Evolutionary conservation across 2,888 invertebrate species (phyloP), one percentile per base, ranked within the genome.

Genomic region (Stenolophus ochropezus): DNA sequence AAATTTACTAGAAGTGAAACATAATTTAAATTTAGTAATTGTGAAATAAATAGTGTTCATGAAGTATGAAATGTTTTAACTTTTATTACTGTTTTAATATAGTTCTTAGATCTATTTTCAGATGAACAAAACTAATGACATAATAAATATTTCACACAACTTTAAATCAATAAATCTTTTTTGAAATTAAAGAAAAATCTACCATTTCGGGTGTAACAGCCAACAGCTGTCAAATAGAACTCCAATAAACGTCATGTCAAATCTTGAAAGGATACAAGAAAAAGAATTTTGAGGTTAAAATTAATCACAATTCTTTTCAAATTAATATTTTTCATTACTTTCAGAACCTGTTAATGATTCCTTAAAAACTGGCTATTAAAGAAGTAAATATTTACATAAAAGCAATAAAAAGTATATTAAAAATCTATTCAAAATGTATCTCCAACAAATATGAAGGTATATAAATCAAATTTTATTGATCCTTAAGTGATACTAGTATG

Each of bases 391-490:
- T 42, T 42, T 42, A 42, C 33, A 42, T 42, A 42, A 42, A 42
- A n/a, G n/a, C n/a, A n/a, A n/a, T n/a, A n/a, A n/a, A 33, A 42
- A 42, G 33, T 42, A 42, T 42, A 42, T 42, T 33, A 33, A 42
- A 42, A 42, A 42, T 11, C 33, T 0, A 42, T 42, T 42, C 33
- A 42, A 8, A 42, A 42, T 11, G 0, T 42, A 11, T 42, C 11
- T 42, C 8, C n/a, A n/a, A n/a, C 42, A 53, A 53, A 14, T 53
- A 53, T 53, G 51, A 53, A 18, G 51, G 5, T 16, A 18, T 14
- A 53, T 16, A 53, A 18, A 53, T 53, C 51, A 53, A 6, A 20
- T 56, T 56, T 56, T 56, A 56, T 56, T 56, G 56, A 56, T 56
- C 20, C n/a, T 42, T 42, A 20, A 56, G 21, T 20, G 18, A 0